Conservation (phyloP, 2,113 vertebrate species). For the Chamaea fasciata region DNA sequence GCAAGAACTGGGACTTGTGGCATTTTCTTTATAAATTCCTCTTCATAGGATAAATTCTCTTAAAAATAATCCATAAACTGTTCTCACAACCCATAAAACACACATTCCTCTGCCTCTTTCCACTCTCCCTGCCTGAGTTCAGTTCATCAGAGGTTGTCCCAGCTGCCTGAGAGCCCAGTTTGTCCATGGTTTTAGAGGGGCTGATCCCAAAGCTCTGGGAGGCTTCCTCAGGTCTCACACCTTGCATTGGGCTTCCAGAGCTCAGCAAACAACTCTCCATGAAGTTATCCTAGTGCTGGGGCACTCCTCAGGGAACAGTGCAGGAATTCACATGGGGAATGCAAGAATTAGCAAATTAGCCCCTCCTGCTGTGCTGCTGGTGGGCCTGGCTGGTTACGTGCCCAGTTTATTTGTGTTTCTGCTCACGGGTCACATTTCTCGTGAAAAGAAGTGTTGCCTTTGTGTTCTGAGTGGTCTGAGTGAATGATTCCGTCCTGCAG, state of each 20-base stretch:
- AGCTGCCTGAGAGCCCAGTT: not conserved
- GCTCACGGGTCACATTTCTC: not conserved
- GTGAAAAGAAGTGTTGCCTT: not conserved
- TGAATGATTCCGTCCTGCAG: not conserved
- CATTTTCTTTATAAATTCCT: not conserved
- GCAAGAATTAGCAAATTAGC: not conserved
- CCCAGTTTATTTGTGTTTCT: not conserved
- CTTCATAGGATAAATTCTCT: not conserved
- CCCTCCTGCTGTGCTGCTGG: not conserved
- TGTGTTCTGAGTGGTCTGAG: not conserved
- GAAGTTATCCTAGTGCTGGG: not conserved
- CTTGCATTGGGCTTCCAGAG: not conserved
- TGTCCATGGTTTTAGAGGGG: not conserved
- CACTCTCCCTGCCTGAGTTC: not conserved
- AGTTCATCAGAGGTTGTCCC: not conserved
- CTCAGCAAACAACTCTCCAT: rapidly evolving
- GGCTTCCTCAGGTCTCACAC: not conserved
- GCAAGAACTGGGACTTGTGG: not conserved
- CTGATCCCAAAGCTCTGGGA: not conserved
- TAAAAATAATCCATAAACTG: not conserved
- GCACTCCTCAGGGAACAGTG: not conserved
- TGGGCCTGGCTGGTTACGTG: not conserved
- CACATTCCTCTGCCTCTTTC: not conserved
- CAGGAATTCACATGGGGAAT: not conserved
- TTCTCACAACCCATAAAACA: not conserved